Percentiles rank a stretch among this genome's conserved stretches.
These are phyloP conservation scores for Callinectes sapidus DNA, from an alignment of 2,888 invertebrate genomes.

Conservation along the genomic window DNA sequence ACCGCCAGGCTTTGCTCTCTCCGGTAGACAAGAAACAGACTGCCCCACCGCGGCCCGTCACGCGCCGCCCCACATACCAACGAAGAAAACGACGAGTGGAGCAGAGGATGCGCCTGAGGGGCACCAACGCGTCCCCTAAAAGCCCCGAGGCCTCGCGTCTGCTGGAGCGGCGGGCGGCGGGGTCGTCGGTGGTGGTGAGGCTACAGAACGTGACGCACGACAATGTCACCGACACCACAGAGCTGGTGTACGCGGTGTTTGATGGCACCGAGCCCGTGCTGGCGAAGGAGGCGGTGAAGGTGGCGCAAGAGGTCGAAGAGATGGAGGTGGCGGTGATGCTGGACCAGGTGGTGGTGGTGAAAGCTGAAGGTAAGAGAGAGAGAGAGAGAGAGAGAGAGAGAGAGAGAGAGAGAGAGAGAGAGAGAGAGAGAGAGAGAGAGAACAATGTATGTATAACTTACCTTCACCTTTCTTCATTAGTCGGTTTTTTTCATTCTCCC, in stretches of 20 bases:
- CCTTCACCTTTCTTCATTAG: not conserved
- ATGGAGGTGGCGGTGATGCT: slow-evolving; percentile 61
- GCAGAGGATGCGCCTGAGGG: not conserved
- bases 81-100: slow-evolving; percentile 38
- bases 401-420: slow-evolving; percentile 21
- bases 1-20: not conserved
- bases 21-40: not conserved
- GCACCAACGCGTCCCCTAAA: not conserved
- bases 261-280: slow-evolving; percentile 57
- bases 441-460: not conserved
- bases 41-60: not conserved
- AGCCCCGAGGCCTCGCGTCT: not conserved
- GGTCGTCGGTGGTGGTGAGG: slow-evolving; percentile 40
- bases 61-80: not conserved
- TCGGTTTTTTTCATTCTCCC: not conserved
- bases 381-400: not conserved
- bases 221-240: slow-evolving; percentile 59
- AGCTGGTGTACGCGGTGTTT: slow-evolving; percentile 66
- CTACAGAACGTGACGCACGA: slow-evolving; percentile 63
- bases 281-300: slow-evolving; percentile 51
- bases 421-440: not conserved
- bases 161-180: not conserved
- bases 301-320: slow-evolving; percentile 45
- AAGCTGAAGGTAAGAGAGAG: slow-evolving; percentile 62
- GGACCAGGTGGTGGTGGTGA: slow-evolving; percentile 59